These are phyloP conservation scores for Mycogona germanica DNA, from an alignment of 2,888 invertebrate genomes.

Conservation along the genomic window DNA sequence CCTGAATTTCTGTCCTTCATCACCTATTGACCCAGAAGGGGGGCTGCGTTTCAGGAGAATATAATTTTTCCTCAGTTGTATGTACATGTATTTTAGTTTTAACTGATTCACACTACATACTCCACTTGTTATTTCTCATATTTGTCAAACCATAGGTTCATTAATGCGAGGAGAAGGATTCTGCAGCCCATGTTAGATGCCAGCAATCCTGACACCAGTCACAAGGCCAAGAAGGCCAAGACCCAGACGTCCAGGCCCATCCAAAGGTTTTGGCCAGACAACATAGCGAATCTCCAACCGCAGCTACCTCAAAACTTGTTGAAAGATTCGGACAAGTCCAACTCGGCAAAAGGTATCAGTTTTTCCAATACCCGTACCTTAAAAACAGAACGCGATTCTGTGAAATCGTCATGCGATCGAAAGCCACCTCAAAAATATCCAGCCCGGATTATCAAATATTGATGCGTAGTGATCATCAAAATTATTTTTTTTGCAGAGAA, in stretches of 20 bases:
- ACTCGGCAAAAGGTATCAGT: conserved; percentile 6
- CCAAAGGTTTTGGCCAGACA: conserved; percentile 61
- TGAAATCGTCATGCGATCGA: neutral
- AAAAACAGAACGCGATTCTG: neutral
- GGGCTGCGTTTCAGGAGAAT: too few species aligned
- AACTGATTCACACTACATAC: too few species aligned
- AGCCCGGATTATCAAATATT: neutral
- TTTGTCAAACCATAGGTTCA: conserved; percentile 45
- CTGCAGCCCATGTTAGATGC: conserved; percentile 83
- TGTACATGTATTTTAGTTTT: too few species aligned
- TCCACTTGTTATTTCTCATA: neutral
- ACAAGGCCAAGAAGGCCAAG: conserved; percentile 39
- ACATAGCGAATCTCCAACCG: conserved; percentile 39
- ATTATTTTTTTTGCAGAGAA: conserved; percentile 17
- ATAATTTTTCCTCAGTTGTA: too few species aligned
- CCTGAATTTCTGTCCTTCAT: neutral
- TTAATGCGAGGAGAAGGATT: conserved; percentile 81
- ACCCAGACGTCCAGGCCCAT: conserved; percentile 42
- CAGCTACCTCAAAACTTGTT: conserved; percentile 14
- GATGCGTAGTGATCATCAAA: neutral
- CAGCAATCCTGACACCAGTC: conserved; percentile 37
- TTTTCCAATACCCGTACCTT: neutral
- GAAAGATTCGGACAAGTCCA: conserved; percentile 7
- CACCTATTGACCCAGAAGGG: too few species aligned
- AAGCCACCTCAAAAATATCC: too few species aligned